A percentile compares a stretch with the other conserved stretches of the same genome.
phyloP scores from a whole-genome alignment of 1,140 invertebrate genomes.

The Drosophila ananassae region DNA sequence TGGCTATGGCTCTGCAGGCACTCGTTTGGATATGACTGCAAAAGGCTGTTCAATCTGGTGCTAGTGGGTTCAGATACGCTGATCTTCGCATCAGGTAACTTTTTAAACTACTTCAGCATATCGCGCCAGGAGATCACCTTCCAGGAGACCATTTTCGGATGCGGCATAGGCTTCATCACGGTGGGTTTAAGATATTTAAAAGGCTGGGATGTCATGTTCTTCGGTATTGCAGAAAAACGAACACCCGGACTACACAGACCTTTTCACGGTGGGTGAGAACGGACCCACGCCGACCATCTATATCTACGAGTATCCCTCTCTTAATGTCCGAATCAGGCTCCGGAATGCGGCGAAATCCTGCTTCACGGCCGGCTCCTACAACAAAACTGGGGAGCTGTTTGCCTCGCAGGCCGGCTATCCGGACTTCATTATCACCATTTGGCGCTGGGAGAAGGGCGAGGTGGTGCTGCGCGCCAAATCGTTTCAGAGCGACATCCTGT shows the following conservation, averaged over 20 bases:
- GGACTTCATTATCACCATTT: slow-evolving; percentile 94
- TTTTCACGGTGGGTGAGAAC: slow-evolving; percentile 94
- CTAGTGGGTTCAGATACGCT: slow-evolving; percentile 89
- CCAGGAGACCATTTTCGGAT: slow-evolving; percentile 89
- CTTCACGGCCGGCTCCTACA: slow-evolving; percentile 92
- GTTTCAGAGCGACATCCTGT: slow-evolving; percentile 91
- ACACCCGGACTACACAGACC: slow-evolving; percentile 85
- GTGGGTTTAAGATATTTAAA: slow-evolving; percentile 84
- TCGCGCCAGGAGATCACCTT: slow-evolving; percentile 88
- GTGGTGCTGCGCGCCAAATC: slow-evolving; percentile 92
- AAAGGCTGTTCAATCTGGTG: slow-evolving; percentile 91
- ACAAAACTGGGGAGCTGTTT: slow-evolving; percentile 90
- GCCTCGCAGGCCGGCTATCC: slow-evolving; percentile 93
- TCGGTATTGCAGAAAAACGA: slow-evolving; percentile 88
- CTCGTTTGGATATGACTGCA: slow-evolving; percentile 95
- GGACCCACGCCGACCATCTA: slow-evolving; percentile 91
- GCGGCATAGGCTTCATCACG: slow-evolving; percentile 91
- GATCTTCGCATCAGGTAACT: slow-evolving; percentile 92
- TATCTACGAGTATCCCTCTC: slow-evolving; percentile 92
- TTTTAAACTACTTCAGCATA: slow-evolving; percentile 91
- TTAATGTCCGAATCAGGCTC: slow-evolving; percentile 90
- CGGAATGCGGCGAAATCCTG: slow-evolving; percentile 89
- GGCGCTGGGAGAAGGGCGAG: slow-evolving; percentile 91
- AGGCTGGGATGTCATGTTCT: neutral
- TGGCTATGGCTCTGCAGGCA: slow-evolving; percentile 85